Evolutionary conservation across 2,797 vertebrate species (phyloP).

Genomic region (Momotus momota): DNA sequence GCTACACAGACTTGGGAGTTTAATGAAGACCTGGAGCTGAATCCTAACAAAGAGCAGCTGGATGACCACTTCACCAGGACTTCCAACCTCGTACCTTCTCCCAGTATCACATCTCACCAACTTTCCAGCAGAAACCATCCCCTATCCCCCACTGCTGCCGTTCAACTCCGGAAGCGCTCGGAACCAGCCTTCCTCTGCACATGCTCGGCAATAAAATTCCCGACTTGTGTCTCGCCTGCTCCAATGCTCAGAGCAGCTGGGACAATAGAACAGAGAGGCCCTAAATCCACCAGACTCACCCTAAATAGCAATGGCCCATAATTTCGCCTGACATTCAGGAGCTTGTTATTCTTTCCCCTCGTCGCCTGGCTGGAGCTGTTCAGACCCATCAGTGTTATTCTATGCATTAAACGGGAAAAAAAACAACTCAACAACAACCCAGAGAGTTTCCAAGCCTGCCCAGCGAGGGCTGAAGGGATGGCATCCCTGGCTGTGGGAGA

Average conservation of each 20-base stretch:
- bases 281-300: slow-evolving; percentile 91
- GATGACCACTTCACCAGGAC: not conserved
- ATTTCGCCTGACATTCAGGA: slow-evolving; percentile 90
- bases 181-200: not conserved
- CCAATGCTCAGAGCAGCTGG: slow-evolving; percentile 64
- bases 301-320: slow-evolving; percentile 90
- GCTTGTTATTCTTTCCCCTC: slow-evolving; percentile 94
- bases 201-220: slow-evolving; percentile 55
- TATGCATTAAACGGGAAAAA: slow-evolving; percentile 42
- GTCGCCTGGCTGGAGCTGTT: slow-evolving; percentile 90
- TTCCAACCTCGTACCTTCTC: not conserved
- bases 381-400: slow-evolving; percentile 87
- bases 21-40: not conserved
- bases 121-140: not conserved
- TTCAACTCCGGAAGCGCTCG: not conserved
- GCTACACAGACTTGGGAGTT: fast-evolving
- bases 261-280: slow-evolving; percentile 88
- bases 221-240: slow-evolving; percentile 72
- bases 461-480: not conserved
- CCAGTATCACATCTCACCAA: not conserved
- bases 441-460: slow-evolving; percentile 32
- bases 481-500: not conserved
- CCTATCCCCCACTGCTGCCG: not conserved
- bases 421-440: slow-evolving; percentile 49
- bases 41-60: not conserved